Conservation (phyloP, 2,888 invertebrate genomes). For the Agriopis aurantiaria region DNA sequence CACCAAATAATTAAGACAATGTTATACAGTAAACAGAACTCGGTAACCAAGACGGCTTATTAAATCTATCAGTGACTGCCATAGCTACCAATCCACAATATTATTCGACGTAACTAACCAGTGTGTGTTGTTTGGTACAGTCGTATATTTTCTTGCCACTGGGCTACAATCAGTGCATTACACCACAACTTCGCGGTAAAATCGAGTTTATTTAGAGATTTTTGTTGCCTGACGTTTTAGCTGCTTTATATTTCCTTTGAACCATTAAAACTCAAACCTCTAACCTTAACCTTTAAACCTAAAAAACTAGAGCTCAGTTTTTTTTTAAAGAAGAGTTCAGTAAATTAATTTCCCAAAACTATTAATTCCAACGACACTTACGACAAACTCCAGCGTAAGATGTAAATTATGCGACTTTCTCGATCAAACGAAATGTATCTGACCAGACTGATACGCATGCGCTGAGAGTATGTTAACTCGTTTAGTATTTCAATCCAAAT, state of each 20-base stretch:
- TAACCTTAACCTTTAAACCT: neutral
- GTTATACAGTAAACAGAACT: neutral
- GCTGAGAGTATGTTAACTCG: neutral
- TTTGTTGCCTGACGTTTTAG: no score
- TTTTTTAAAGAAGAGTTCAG: neutral
- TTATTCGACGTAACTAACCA: neutral
- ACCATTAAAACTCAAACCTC: neutral
- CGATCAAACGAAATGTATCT: no score
- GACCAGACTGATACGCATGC: neutral
- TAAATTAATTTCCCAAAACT: neutral
- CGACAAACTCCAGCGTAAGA: no score
- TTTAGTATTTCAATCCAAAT: no score
- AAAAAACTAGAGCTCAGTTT: neutral
- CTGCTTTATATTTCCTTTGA: neutral
- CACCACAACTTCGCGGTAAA: no score
- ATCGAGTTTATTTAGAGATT: no score
- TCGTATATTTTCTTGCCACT: neutral
- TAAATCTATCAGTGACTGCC: neutral
- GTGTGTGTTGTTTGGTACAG: neutral
- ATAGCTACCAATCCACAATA: conserved; percentile 3
- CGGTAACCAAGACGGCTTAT: conserved; percentile 1
- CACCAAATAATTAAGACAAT: neutral
- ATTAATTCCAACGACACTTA: no score
- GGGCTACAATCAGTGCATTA: no score
- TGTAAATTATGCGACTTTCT: no score